Base-by-base conservation (phyloP, 1,140 invertebrate species). In the Drosophila auraria region DNA sequence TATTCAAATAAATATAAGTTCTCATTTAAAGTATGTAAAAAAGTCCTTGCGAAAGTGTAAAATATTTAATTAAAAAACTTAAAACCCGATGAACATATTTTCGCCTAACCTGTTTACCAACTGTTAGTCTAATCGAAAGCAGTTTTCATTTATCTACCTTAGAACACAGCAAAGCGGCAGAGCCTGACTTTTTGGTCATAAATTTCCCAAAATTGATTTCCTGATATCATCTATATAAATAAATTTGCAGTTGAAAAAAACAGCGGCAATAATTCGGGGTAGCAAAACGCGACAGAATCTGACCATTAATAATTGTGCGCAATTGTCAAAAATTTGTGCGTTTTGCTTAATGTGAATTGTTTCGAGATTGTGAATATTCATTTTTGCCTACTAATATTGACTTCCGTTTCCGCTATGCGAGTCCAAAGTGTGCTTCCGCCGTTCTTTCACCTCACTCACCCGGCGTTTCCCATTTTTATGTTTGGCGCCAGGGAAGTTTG, bases 361-460 rank as follows among this genome's bases (percentile, higher is more conserved):
- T 83, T 78, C 66, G 49, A 76, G 64, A 65, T 83, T 71, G 77
- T 57, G 61, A 82, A 82, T 64, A 72, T 90, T 70, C 68, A 80
- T 80, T 82, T 89, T 69, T 82, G 82, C 78, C 87, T 77, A 82
- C 86, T 89, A 89, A 89, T 89, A 90, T 77, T 89, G 82, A 89
- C 82, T 90, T 89, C 86, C 86, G 86, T 58, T 91, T 89, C 86
- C 86, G 86, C 65, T 71, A 54, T 50, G 50, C 58, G 44, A 72
- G 70, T 65, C 71, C 79, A 90, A 73, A 86, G 82, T 80, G 77
- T 77, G 68, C 68, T 89, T 90, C 86, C 84, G 84, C 51, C 23
- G 42, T 60, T 78, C 69, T 68, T 63, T 64, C 54, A 60, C 20
- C 59, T 51, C 62, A 59, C 58, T 47, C 49, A 2, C 68, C 50